Conservation (phyloP, 2,797 vertebrate genomes). For the Eospalax fontanierii region DNA sequence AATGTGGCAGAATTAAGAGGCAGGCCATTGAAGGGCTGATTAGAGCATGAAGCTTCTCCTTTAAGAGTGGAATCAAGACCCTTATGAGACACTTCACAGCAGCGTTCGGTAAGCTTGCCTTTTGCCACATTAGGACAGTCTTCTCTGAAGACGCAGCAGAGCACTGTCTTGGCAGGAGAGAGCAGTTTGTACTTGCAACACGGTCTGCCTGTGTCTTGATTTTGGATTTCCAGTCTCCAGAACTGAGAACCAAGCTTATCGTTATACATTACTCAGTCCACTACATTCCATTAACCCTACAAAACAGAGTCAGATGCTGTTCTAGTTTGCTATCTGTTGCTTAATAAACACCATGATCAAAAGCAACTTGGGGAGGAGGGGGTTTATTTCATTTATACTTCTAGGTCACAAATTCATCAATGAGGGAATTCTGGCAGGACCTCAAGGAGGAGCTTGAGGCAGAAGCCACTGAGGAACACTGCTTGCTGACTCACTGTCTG, state of each 20-base stretch:
- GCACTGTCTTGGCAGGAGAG: background rate
- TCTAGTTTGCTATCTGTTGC: background rate
- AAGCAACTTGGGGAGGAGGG: background rate
- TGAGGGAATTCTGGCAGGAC: background rate
- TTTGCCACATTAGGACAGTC: too few relatives aligned
- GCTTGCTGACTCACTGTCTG: background rate
- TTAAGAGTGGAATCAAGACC: background rate
- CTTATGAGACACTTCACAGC: background rate
- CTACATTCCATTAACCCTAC: background rate
- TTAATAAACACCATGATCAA: background rate
- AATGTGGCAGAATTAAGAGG: background rate
- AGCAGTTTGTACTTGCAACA: background rate
- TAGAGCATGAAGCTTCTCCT: background rate
- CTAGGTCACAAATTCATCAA: background rate
- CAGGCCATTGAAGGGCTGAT: background rate
- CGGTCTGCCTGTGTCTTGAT: background rate
- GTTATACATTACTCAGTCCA: too few relatives aligned
- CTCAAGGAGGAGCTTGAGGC: background rate
- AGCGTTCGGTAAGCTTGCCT: background rate
- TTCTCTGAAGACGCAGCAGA: background rate
- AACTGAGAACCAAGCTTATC: background rate
- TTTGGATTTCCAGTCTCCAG: background rate
- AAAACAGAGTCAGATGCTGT: background rate
- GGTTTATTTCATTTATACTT: background rate
- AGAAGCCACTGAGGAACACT: background rate